Evolutionary conservation across 1,140 invertebrate species (phyloP).

Genomic region (Neodiprion pinetum): DNA sequence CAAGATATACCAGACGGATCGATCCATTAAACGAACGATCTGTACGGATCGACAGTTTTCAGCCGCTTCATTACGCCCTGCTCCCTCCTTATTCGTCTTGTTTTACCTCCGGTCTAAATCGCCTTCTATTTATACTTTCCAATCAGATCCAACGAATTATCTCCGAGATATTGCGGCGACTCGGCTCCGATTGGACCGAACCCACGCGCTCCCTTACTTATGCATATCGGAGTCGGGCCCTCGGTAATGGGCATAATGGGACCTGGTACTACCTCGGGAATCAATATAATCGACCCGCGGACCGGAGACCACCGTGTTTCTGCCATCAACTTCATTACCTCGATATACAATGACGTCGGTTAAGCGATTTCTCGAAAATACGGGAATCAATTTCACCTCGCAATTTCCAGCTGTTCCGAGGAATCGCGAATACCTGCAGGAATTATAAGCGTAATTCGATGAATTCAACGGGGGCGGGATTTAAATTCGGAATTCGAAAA

Average conservation of each 20-base stretch:
- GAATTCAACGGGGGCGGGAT: no score
- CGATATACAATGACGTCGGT: constrained; percentile 2
- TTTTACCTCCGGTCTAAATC: not conserved
- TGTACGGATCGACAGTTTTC: not conserved
- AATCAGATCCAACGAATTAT: constrained; percentile 3
- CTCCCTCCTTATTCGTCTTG: not conserved
- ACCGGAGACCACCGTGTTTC: constrained; percentile 35
- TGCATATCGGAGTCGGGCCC: not conserved
- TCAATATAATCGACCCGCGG: constrained; percentile 37
- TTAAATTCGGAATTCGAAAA: no score
- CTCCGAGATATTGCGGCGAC: not conserved
- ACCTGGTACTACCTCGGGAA: constrained; percentile 15
- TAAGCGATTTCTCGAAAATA: not conserved
- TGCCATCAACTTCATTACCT: constrained; percentile 40
- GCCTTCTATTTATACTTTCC: not conserved
- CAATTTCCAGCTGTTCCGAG: not conserved
- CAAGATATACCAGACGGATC: not conserved
- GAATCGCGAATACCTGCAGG: not conserved
- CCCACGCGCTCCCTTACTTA: not conserved
- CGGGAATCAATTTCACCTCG: not conserved
- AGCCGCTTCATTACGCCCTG: not conserved
- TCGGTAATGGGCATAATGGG: not conserved
- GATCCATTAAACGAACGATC: constrained; percentile 1
- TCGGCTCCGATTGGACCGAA: not conserved
- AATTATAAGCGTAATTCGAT: no score